Percentiles rank a stretch among this genome's conserved stretches.
Conservation (phyloP, 2,113 vertebrate genomes). For the Microcebus ravelobensis region DNA sequence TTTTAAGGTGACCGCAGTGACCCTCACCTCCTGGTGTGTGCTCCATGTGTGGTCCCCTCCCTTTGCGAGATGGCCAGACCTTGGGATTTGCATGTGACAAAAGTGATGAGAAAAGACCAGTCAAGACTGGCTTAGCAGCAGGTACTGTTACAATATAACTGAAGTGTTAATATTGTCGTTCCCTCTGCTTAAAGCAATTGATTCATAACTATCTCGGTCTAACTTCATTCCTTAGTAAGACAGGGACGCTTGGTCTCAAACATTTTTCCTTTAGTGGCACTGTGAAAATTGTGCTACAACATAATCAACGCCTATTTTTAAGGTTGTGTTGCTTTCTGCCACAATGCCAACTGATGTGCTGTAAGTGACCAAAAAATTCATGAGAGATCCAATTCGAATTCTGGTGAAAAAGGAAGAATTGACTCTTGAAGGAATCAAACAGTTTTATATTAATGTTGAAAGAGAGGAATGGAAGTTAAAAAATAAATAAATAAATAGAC, state of each 20-base stretch:
- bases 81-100: background rate
- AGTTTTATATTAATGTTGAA: conserved; percentile 99
- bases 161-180: conserved; percentile 63
- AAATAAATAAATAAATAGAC: too few species aligned
- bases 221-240: conserved; percentile 21
- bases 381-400: conserved; percentile 98
- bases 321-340: conserved; percentile 98
- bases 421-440: conserved; percentile 99
- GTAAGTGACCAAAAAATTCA: conserved; percentile 99
- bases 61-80: background rate
- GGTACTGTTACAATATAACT: conserved; percentile 23
- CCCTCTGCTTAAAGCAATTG: conserved; percentile 22
- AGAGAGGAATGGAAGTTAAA: conserved; percentile 87
- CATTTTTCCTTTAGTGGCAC: background rate
- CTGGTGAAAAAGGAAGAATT: conserved; percentile 99
- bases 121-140: background rate
- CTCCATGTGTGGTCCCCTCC: background rate
- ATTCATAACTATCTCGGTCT: conserved; percentile 70
- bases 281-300: background rate
- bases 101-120: background rate
- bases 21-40: background rate
- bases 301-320: background rate
- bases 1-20: background rate
- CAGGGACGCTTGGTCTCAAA: conserved; percentile 70
- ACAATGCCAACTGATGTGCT: conserved; percentile 99